These are phyloP conservation scores for Stomatorhinus walkeri DNA, from an alignment of 2,797 vertebrate species.

Conservation along the genomic window DNA sequence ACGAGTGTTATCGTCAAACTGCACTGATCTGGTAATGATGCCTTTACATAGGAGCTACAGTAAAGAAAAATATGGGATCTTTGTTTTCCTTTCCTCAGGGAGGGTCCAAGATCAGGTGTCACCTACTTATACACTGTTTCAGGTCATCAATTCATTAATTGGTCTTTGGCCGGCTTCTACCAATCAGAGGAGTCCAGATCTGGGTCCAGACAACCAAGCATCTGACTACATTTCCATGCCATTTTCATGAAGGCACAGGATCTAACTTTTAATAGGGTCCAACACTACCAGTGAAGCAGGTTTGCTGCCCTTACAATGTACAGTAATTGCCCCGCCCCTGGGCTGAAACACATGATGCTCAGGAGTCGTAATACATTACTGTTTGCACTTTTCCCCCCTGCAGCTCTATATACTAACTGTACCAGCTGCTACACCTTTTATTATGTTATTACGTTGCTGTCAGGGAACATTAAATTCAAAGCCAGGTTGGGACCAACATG, in stretches of 20 bases:
- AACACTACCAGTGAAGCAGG: background rate
- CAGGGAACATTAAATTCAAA: background rate
- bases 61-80: background rate
- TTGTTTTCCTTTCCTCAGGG: background rate
- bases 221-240: background rate
- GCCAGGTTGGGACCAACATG: background rate
- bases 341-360: background rate
- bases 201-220: background rate
- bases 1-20: background rate
- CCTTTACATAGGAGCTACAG: background rate
- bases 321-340: background rate
- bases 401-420: background rate
- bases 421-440: background rate
- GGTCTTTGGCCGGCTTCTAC: background rate
- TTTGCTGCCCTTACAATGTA: background rate
- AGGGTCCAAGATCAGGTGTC: background rate
- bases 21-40: background rate
- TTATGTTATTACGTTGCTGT: conserved; percentile 2
- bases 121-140: background rate
- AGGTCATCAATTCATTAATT: background rate
- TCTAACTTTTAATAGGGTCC: background rate
- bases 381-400: background rate
- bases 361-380: background rate
- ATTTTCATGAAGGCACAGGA: background rate
- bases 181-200: background rate